phyloP scores from a whole-genome alignment of 1,140 invertebrate species.

The Microplitis demolitor region DNA sequence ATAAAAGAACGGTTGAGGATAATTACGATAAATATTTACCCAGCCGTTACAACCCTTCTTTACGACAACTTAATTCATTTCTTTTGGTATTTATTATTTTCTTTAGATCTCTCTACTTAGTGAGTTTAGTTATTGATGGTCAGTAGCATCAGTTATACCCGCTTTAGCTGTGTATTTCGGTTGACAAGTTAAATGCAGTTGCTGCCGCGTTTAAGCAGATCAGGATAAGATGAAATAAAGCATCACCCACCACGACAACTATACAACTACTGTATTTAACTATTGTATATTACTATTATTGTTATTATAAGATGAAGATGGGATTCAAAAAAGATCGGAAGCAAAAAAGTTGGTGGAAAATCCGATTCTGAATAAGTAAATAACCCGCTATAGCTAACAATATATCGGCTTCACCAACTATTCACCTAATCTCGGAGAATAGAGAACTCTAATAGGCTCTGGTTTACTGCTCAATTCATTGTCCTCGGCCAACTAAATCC shows the following conservation, averaged over 20 bases:
- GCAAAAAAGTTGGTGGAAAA: slow-evolving; percentile 27
- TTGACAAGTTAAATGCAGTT: background rate
- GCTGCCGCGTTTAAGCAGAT: slow-evolving; percentile 7
- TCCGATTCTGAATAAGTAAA: slow-evolving; percentile 39
- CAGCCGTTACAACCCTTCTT: slow-evolving; percentile 59
- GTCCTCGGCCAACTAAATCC: slow-evolving; percentile 41
- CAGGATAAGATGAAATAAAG: slow-evolving; percentile 33
- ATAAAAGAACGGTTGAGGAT: slow-evolving; percentile 36
- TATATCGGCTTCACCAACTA: slow-evolving; percentile 5
- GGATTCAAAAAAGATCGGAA: background rate
- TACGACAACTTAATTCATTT: background rate
- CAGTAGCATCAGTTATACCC: slow-evolving; percentile 4
- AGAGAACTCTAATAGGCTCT: slow-evolving; percentile 43
- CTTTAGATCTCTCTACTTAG: too few species aligned
- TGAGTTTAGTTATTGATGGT: background rate
- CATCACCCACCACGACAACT: slow-evolving; percentile 19
- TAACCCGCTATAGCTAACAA: slow-evolving; percentile 24
- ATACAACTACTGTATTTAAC: too few species aligned
- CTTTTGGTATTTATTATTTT: background rate
- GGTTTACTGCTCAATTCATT: slow-evolving; percentile 25
- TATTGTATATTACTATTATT: too few species aligned
- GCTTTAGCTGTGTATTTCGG: too few species aligned
- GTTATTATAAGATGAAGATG: too few species aligned
- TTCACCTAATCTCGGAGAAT: slow-evolving; percentile 42
- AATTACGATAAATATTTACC: slow-evolving; percentile 62